Evolutionary conservation across 2,113 vertebrate genomes (phyloP).

Genomic region (Spea bombifrons): DNA sequence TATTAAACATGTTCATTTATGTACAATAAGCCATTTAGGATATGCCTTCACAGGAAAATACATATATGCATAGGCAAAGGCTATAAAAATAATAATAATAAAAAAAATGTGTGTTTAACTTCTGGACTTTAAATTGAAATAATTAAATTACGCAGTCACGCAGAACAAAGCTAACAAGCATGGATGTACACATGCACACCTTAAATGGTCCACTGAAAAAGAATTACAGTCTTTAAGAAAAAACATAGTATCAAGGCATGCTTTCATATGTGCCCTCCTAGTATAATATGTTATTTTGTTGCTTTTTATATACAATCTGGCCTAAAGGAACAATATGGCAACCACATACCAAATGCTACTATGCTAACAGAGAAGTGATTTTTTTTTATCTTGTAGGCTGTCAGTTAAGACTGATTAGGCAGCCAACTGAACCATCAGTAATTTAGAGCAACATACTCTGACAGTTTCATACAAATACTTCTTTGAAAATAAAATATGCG

Average conservation of each 20-base stretch:
- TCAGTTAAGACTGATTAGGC: conserved; percentile 47
- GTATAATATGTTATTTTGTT: not conserved
- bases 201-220: no score
- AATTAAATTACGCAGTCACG: not conserved
- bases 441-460: conserved; percentile 46
- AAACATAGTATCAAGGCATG: conserved; percentile 5
- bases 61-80: no score
- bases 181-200: no score
- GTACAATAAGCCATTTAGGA: no score
- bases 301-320: conserved; percentile 33
- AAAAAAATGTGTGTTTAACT: not conserved
- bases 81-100: no score
- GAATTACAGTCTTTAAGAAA: no score
- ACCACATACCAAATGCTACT: conserved; percentile 43
- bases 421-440: conserved; percentile 43
- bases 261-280: conserved; percentile 9
- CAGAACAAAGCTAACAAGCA: not conserved
- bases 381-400: conserved; percentile 43
- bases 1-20: not conserved
- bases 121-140: not conserved
- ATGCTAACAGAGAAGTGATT: conserved; percentile 40
- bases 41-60: no score
- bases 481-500: conserved; percentile 31
- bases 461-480: conserved; percentile 40
- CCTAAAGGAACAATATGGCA: conserved; percentile 32